A percentile compares a stretch with the other conserved stretches of the same genome.
These are phyloP conservation scores for Dendrocopos noguchii DNA, from an alignment of 2,113 vertebrate genomes.

Conservation along the genomic window DNA sequence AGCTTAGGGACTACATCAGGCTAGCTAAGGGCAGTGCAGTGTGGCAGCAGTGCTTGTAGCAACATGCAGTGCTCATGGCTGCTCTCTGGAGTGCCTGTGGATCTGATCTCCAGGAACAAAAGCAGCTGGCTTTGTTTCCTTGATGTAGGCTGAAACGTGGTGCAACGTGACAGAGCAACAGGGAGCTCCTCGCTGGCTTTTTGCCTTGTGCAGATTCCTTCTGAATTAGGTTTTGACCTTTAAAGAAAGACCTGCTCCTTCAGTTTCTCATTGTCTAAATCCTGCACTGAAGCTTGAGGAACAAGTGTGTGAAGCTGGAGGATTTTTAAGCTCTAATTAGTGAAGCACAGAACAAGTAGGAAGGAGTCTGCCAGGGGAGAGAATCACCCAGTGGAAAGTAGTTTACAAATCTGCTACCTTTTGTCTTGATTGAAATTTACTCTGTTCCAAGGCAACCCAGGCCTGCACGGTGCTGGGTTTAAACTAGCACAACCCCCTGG, in stretches of 20 bases:
- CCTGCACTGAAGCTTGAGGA: constrained; percentile 1
- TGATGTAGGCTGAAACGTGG: not conserved
- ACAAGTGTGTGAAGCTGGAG: not conserved
- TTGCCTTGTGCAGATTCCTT: constrained; percentile 29
- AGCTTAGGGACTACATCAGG: rapidly evolving
- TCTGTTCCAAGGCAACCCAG: not conserved
- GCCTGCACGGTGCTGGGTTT: not conserved
- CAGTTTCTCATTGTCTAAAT: constrained; percentile 20
- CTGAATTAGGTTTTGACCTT: constrained; percentile 44
- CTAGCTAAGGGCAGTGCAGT: not conserved
- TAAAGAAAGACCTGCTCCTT: constrained; percentile 29
- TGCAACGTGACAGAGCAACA: constrained; percentile 3
- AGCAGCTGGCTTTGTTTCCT: not conserved
- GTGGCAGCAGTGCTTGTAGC: not conserved
- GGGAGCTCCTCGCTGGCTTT: constrained; percentile 41
- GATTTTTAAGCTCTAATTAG: not conserved
- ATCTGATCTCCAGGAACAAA: constrained; percentile 30
- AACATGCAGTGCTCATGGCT: not conserved
- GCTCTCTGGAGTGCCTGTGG: not conserved
- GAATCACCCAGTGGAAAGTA: not conserved
- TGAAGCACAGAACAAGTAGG: not conserved
- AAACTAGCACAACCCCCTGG: not conserved
- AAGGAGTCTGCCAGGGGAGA: not conserved
- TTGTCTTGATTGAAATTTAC: not conserved
- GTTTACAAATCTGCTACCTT: not conserved